These are phyloP conservation scores for Capromys pilorides DNA, from an alignment of 2,797 vertebrate species.

Conservation along the genomic window DNA sequence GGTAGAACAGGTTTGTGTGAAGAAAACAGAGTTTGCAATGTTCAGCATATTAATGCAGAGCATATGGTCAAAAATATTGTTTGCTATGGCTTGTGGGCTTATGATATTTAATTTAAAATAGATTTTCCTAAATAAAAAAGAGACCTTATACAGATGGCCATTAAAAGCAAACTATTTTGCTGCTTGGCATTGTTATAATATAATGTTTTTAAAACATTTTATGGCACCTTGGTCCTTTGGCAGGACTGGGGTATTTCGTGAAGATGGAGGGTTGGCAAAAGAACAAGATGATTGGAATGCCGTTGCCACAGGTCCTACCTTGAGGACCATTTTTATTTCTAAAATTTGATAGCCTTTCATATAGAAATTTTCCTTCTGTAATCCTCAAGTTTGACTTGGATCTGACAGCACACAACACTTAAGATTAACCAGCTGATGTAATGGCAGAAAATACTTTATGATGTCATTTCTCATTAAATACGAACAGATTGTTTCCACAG, in stretches of 20 bases:
- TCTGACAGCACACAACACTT: background rate
- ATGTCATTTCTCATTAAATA: slow-evolving; percentile 79
- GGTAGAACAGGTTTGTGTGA: slow-evolving; percentile 16
- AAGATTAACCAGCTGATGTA: slow-evolving; percentile 24
- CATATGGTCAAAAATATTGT: slow-evolving; percentile 86
- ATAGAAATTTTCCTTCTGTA: background rate
- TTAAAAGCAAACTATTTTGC: slow-evolving; percentile 84
- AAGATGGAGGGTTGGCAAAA: slow-evolving; percentile 28
- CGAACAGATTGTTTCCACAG: slow-evolving; percentile 82
- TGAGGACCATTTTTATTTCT: background rate
- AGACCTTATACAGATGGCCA: slow-evolving; percentile 83
- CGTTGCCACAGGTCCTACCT: background rate
- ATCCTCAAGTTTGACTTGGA: background rate
- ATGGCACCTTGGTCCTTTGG: slow-evolving; percentile 80
- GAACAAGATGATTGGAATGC: background rate
- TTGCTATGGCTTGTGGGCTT: slow-evolving; percentile 87
- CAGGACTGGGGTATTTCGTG: slow-evolving; percentile 59
- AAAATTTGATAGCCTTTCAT: background rate
- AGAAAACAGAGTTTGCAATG: slow-evolving; percentile 73
- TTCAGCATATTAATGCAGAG: slow-evolving; percentile 84
- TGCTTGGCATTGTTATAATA: slow-evolving; percentile 85
- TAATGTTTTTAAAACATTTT: slow-evolving; percentile 82
- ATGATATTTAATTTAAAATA: slow-evolving; percentile 89
- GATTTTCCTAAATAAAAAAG: slow-evolving; percentile 90
- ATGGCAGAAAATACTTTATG: slow-evolving; percentile 74